Evolutionary conservation across 2,113 vertebrate species (phyloP).

Genomic region (Rhinopomastus cyanomelas): DNA sequence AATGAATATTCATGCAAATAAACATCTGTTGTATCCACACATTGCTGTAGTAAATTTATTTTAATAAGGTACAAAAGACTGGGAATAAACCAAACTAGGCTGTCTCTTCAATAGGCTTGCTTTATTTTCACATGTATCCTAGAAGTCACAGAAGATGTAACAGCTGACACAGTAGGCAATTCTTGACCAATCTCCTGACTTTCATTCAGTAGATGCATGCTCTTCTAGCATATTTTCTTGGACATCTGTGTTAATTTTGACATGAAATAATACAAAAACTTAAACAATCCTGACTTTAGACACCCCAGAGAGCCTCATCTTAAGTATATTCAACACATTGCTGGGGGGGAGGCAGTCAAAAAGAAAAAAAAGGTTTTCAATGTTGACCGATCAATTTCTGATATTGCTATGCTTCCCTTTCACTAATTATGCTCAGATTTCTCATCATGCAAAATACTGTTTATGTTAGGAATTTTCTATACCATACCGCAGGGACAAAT

Average conservation of each 20-base stretch:
- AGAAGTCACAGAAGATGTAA: background rate
- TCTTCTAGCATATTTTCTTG: background rate
- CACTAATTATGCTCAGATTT: conserved; percentile 66
- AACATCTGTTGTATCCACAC: conserved; percentile 58
- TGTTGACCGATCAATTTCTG: conserved; percentile 61
- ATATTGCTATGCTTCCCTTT: conserved; percentile 20
- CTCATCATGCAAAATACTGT: conserved; percentile 61
- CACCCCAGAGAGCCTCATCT: background rate
- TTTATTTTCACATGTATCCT: background rate
- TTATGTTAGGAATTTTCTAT: conserved; percentile 64
- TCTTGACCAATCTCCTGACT: background rate
- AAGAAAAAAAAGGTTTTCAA: background rate
- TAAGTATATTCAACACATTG: background rate
- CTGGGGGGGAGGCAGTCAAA: too few relatives aligned
- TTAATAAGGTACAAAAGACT: conserved; percentile 40
- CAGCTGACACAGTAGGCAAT: background rate
- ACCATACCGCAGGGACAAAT: conserved; percentile 59
- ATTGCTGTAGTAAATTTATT: conserved; percentile 35
- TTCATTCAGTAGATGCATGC: background rate
- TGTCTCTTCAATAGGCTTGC: conserved; percentile 18
- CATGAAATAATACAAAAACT: conserved; percentile 6
- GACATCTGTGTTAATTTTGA: background rate
- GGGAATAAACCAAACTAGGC: background rate
- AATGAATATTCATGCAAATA: conserved; percentile 67
- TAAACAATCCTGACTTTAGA: conserved; percentile 4